Evolutionary conservation across 2,113 vertebrate species (phyloP).

Genomic region (Ancistrus triradiatus): DNA sequence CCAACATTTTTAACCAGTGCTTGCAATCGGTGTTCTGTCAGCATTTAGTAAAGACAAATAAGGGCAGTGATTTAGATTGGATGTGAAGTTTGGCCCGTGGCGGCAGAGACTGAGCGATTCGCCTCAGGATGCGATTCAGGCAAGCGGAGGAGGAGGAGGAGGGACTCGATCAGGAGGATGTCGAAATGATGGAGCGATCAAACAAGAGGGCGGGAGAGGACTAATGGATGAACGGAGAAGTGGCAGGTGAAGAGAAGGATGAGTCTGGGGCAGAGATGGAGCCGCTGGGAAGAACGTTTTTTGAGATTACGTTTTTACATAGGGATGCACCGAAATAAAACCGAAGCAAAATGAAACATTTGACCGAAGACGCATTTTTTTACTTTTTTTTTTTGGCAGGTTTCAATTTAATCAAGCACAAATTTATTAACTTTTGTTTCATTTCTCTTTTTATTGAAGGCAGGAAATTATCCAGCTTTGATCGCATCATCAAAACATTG

Average conservation of each 20-base stretch:
- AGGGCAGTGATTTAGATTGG: neutral
- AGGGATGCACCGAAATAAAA: too few relatives aligned
- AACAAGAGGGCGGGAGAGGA: constrained; percentile 32
- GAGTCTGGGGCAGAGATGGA: neutral
- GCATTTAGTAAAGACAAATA: neutral
- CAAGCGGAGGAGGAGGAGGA: neutral
- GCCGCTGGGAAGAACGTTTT: too few relatives aligned
- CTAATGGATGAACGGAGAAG: neutral
- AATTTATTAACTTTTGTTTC: too few relatives aligned
- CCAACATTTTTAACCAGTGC: too few relatives aligned
- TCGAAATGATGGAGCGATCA: constrained; percentile 36
- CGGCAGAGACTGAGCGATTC: neutral
- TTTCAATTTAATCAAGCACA: too few relatives aligned
- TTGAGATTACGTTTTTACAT: too few relatives aligned
- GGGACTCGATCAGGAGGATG: constrained; percentile 16
- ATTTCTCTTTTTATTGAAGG: too few relatives aligned
- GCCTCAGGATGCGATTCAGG: neutral
- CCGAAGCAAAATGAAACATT: too few relatives aligned
- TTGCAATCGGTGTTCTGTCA: neutral
- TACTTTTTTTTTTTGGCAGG: too few relatives aligned
- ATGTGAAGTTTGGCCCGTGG: neutral
- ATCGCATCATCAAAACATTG: too few relatives aligned
- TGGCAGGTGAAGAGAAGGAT: neutral
- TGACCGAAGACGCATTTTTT: too few relatives aligned
- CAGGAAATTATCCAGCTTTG: too few relatives aligned